Conservation (phyloP, 2,797 vertebrate species). For the Eleutherodactylus coqui region DNA sequence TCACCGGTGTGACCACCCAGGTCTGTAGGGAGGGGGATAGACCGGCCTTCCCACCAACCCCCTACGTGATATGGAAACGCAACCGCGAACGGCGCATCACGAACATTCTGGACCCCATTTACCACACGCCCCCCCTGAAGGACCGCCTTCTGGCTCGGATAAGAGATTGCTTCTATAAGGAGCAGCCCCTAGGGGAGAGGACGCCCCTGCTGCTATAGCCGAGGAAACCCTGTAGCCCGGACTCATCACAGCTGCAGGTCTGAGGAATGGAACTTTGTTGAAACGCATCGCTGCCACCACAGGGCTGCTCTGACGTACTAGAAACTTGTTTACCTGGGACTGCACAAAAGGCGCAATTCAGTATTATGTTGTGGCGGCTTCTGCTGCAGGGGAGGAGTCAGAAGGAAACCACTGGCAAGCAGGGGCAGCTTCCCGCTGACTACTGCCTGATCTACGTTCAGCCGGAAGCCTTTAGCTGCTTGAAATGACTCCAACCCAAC, state of each 20-base stretch:
- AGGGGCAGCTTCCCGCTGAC: neutral
- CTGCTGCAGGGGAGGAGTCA: neutral
- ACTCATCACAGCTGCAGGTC: neutral
- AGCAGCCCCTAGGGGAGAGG: constrained; percentile 83
- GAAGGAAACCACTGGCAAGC: neutral
- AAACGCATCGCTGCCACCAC: no score
- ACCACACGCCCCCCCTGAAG: constrained; percentile 86
- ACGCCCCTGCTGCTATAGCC: constrained; percentile 87
- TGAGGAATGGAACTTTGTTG: neutral
- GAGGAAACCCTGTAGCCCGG: neutral
- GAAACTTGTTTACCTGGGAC: neutral
- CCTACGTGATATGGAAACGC: constrained; percentile 89
- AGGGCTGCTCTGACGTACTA: neutral
- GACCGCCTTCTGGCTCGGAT: constrained; percentile 77
- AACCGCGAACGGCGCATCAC: constrained; percentile 89
- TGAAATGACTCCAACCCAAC: neutral
- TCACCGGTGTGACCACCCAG: constrained; percentile 83
- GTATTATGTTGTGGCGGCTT: neutral
- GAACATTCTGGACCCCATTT: constrained; percentile 92
- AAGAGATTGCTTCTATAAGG: constrained; percentile 75
- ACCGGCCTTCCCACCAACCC: constrained; percentile 88
- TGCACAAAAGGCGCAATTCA: neutral
- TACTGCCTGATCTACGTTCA: neutral
- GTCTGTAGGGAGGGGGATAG: constrained; percentile 82
- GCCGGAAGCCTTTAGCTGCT: neutral